Percentiles rank a stretch among this genome's conserved stretches.
These are phyloP conservation scores for Corythaeola cristata DNA, from an alignment of 2,113 vertebrate genomes.

Conservation along the genomic window DNA sequence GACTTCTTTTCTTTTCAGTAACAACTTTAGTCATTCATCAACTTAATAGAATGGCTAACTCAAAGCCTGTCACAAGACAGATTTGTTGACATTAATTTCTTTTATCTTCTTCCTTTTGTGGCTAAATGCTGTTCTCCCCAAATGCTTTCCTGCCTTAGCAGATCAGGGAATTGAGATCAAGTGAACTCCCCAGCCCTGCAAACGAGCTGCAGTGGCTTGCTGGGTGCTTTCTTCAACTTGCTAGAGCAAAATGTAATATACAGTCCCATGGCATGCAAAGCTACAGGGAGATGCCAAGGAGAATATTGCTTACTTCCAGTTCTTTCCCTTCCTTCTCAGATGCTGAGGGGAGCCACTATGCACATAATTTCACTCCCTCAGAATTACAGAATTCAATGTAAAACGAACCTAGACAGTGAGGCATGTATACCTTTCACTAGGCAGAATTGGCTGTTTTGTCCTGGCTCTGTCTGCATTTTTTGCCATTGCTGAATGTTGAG, in stretches of 20 bases:
- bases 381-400: neutral
- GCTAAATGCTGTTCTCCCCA: neutral
- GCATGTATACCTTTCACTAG: neutral
- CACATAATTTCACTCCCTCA: neutral
- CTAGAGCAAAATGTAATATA: neutral
- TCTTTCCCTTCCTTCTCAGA: neutral
- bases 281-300: neutral
- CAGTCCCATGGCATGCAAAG: neutral
- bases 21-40: neutral
- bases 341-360: neutral
- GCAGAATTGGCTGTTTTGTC: neutral
- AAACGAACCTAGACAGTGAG: neutral
- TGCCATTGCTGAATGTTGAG: neutral
- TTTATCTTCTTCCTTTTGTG: neutral
- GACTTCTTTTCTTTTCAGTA: neutral
- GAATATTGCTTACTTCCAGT: accelerated
- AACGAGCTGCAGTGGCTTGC: neutral
- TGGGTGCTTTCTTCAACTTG: neutral
- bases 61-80: neutral
- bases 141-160: neutral
- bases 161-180: neutral
- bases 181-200: neutral
- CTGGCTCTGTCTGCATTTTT: neutral
- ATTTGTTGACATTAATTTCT: neutral
- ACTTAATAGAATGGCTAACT: neutral